Base-by-base conservation (phyloP, 2,888 invertebrate genomes). In the Nemoura dubitans region DNA sequence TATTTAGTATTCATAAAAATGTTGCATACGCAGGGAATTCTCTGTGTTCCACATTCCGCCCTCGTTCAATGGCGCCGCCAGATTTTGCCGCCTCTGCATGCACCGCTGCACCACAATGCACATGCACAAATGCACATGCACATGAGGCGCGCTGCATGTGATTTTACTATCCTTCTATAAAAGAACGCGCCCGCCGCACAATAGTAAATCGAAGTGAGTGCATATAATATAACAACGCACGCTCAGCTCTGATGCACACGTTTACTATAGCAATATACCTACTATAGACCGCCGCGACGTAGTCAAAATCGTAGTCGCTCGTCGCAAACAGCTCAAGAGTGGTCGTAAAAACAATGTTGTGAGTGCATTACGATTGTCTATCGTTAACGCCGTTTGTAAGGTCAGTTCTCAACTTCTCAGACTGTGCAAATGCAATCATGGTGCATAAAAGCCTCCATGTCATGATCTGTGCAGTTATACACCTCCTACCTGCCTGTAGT, bases 1-100 rank as follows among this genome's bases (percentile, higher is more conserved):
- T 59, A 59, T 59, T 59, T 59, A 59, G 59, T 59, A 59, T 59
- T 59, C 59, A 59, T 59, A 59, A 59, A 59, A 59, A 59, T 59
- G 14, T 59, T 21, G 2, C 59, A 59, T 59, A 59, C 59, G 59
- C 59, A 59, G 59, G 59, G 59, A 59, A 59, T 21, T 7, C 14
- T 10, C 59, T 59, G 21, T 21, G 36, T 59, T 59, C 14, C 59
- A 59, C 59, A 59, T 59, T 59, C 59, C 59, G 59, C 21, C 21
- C 21, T 1, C 59, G 59, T 21, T 59, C 59, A 59, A 59, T 59
- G 59, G 21, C 59, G 59, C 59, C 59, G 59, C 14, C 59, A 59
- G 14, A 59, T 16, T 59, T 59, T 59, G 59, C 36, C 59, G 59
- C 59, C 59, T 21, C 14, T 59, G 59, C 59, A 59, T 21, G 5